A percentile compares a stretch with the other conserved stretches of the same genome.
Conservation (phyloP, 1,140 invertebrate species). For the Conus ventricosus region DNA sequence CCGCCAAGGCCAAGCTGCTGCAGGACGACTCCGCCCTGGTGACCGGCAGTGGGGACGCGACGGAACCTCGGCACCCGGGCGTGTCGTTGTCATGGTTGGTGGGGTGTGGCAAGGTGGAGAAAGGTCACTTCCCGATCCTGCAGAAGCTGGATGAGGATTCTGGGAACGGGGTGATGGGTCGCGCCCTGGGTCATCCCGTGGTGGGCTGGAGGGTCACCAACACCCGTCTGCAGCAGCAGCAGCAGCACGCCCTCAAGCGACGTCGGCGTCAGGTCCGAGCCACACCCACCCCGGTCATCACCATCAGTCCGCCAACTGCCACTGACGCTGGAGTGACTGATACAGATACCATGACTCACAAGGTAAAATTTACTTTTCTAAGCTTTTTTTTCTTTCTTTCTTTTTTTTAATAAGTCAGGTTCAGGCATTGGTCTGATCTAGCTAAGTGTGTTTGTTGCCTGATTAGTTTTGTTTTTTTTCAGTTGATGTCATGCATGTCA, state of each 20-base stretch:
- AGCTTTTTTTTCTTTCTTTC: not conserved
- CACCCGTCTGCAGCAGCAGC: constrained; percentile 72
- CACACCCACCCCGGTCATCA: constrained; percentile 52
- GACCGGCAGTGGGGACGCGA: constrained; percentile 79
- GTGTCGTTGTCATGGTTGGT: constrained; percentile 80
- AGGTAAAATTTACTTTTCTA: constrained; percentile 28
- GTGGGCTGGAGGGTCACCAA: constrained; percentile 80
- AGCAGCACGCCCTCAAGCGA: constrained; percentile 48
- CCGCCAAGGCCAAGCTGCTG: constrained; percentile 65
- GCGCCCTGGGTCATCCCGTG: constrained; percentile 80
- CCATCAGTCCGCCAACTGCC: constrained; percentile 56
- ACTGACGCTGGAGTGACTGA: constrained; percentile 44
- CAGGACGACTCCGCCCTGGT: constrained; percentile 76
- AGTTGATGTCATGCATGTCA: no score
- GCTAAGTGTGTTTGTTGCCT: no score
- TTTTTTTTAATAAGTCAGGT: not conserved
- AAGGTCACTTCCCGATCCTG: constrained; percentile 77
- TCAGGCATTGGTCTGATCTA: no score
- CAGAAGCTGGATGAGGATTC: constrained; percentile 80
- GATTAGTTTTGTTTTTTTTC: no score
- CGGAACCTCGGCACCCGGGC: constrained; percentile 75
- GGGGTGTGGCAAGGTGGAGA: constrained; percentile 82
- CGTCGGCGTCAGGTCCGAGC: constrained; percentile 51
- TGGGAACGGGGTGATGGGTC: constrained; percentile 80
- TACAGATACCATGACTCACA: constrained; percentile 48